These are phyloP conservation scores for Etheostoma perlongum DNA, from an alignment of 2,797 vertebrate species.

Conservation along the genomic window DNA sequence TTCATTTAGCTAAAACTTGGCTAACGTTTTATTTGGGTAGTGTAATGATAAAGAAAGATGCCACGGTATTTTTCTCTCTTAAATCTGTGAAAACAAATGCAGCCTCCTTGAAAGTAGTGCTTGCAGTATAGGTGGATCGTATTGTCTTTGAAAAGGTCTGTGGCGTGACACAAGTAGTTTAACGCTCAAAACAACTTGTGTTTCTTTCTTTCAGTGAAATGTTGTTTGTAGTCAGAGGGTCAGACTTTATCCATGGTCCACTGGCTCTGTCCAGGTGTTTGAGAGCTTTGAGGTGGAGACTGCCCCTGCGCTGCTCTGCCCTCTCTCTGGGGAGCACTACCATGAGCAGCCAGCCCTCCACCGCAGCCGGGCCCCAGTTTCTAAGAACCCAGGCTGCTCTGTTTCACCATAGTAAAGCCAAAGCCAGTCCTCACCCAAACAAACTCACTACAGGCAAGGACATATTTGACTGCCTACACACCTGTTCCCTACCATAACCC, in stretches of 20 bases:
- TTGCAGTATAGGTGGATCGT: background rate
- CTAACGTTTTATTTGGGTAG: background rate
- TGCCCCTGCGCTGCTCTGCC: slow-evolving; percentile 46
- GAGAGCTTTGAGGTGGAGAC: slow-evolving; percentile 62
- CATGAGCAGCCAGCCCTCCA: slow-evolving; percentile 48
- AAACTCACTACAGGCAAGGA: slow-evolving; percentile 79
- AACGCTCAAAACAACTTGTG: slow-evolving; percentile 42
- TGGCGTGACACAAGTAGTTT: background rate
- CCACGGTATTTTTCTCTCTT: background rate
- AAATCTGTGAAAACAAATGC: background rate
- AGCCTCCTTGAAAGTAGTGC: background rate
- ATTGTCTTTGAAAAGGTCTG: background rate
- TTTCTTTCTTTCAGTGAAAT: slow-evolving; percentile 73
- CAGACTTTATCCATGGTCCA: slow-evolving; percentile 46
- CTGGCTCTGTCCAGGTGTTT: slow-evolving; percentile 61
- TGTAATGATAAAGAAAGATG: background rate
- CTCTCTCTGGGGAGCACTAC: slow-evolving; percentile 43
- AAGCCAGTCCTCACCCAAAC: slow-evolving; percentile 69
- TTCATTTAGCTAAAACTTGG: background rate
- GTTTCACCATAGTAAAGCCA: slow-evolving; percentile 78
- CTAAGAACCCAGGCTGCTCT: slow-evolving; percentile 56
- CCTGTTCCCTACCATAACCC: slow-evolving; percentile 4
- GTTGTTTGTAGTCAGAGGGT: slow-evolving; percentile 64
- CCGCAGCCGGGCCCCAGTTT: slow-evolving; percentile 41
- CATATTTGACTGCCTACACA: slow-evolving; percentile 23